These are phyloP conservation scores for Euura saliciscinereae DNA, from an alignment of 1,140 invertebrate species.

Conservation along the genomic window DNA sequence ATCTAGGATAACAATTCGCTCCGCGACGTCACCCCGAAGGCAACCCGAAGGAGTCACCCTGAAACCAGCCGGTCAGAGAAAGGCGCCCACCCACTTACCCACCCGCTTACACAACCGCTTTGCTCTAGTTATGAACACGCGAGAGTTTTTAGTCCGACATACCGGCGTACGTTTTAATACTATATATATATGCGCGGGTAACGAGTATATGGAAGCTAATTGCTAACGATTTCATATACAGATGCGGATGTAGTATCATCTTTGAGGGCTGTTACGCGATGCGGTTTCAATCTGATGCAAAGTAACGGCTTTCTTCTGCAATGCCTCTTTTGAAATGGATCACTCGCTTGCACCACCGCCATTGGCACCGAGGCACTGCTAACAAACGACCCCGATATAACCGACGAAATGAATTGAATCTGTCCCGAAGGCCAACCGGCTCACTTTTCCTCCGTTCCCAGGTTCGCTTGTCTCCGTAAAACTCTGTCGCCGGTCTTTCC, in stretches of 20 bases:
- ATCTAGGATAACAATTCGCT: not conserved
- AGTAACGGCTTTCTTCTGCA: no score
- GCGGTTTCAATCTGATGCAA: no score
- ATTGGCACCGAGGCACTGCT: no score
- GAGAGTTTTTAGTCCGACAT: conserved; percentile 27
- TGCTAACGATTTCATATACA: no score
- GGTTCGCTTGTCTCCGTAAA: conserved; percentile 21
- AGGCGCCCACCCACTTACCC: conserved; percentile 41
- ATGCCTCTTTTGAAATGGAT: no score
- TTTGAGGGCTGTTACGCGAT: no score
- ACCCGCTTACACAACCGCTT: conserved; percentile 33
- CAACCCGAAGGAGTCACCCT: not conserved
- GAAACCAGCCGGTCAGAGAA: conserved; percentile 26
- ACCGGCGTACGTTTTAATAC: not conserved
- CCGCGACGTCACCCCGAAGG: not conserved
- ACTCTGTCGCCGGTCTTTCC: not conserved
- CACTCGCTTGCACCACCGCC: no score
- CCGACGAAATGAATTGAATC: conserved; percentile 3
- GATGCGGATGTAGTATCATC: no score
- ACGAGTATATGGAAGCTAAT: not conserved
- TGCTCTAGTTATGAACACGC: conserved; percentile 32
- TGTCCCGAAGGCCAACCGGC: conserved; percentile 49
- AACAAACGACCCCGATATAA: conserved; percentile 29
- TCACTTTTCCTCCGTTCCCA: conserved; percentile 46
- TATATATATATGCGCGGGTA: not conserved